Evolutionary conservation across 2,113 vertebrate genomes (phyloP), one percentile per base, ranked within the genome.

Genomic region (Macquaria australasica): DNA sequence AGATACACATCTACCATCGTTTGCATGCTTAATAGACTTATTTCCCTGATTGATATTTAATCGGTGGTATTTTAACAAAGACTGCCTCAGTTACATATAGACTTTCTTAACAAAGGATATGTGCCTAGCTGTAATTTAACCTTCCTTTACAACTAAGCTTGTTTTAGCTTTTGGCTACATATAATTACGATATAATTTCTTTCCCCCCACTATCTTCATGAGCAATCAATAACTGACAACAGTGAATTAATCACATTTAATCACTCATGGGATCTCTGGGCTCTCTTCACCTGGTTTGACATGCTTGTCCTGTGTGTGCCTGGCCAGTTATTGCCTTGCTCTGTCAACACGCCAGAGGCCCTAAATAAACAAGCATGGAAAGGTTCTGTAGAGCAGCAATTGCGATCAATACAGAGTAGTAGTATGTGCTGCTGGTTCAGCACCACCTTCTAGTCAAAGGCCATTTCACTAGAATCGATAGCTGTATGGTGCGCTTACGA

Each of bases 361-460:
- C 70, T 67, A 73, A 91, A 88, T 81, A 91, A 94, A 90, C 87
- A 93, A 87, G 82, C 83, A 81, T 63, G 76, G 86, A 80, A 85
- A 73, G 80, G 83, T 79, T 91, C 76, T 86, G 80, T 58, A 73
- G 71, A 62, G 70, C 59, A 58, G 67, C 56, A 72, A 83, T 21
- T 66, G 43, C 48, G 11, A 92, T 93, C 92, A 81, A 90, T 92
- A 84, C 28, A 14, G 43, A 80, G 73, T 14, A 56, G 83, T 62
- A 75, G 83, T 68, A 69, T 84, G 82, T 80, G 83, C 60, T 84
- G 86, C 86, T 84, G 79, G 70, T 92, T 88, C 84, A 50, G 85
- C 23, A 75, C 68, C 84, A 85, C 73, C 75, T 82, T 80, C 78
- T 39, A 83, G 79, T 91, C 84, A 87, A 82, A 91, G 84, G 75